phyloP scores from a whole-genome alignment of 2,888 invertebrate species.

The Entomobrya multifasciata region DNA sequence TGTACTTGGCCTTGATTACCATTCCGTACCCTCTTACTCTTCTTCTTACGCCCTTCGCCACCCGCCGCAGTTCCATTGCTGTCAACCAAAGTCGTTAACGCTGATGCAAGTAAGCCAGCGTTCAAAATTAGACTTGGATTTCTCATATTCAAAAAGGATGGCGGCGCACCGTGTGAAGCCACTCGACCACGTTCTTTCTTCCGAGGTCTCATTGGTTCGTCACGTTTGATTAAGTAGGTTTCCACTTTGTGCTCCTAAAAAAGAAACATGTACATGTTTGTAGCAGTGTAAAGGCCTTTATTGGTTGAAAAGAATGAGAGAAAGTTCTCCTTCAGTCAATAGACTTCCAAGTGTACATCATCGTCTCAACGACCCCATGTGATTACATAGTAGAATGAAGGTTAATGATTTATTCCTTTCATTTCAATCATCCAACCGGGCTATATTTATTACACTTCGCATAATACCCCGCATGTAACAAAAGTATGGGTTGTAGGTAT shows the following conservation, averaged over 20 bases:
- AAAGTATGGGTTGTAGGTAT: too few relatives aligned
- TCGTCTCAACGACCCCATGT: too few relatives aligned
- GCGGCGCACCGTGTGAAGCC: conserved; percentile 65
- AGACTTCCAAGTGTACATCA: too few relatives aligned
- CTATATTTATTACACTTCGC: too few relatives aligned
- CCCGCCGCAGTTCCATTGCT: conserved; percentile 55
- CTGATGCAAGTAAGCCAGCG: conserved; percentile 78
- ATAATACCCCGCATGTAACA: too few relatives aligned
- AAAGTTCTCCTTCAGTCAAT: neutral
- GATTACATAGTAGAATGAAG: neutral
- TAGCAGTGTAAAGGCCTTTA: neutral
- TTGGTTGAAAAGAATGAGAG: neutral
- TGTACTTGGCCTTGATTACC: conserved; percentile 69
- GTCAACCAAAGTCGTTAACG: conserved; percentile 74
- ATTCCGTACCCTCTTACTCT: conserved; percentile 58
- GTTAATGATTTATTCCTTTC: neutral
- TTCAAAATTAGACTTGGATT: conserved; percentile 79
- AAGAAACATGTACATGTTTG: neutral
- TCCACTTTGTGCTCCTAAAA: conserved; percentile 88
- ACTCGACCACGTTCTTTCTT: conserved; percentile 75
- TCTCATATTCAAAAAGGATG: conserved; percentile 71
- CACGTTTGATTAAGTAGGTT: conserved; percentile 93
- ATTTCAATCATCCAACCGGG: neutral
- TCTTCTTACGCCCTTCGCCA: conserved; percentile 64
- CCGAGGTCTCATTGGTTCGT: conserved; percentile 86